Evolutionary conservation across 2,113 vertebrate species (phyloP).

Genomic region (Hypocryptadius cinnamomeus): DNA sequence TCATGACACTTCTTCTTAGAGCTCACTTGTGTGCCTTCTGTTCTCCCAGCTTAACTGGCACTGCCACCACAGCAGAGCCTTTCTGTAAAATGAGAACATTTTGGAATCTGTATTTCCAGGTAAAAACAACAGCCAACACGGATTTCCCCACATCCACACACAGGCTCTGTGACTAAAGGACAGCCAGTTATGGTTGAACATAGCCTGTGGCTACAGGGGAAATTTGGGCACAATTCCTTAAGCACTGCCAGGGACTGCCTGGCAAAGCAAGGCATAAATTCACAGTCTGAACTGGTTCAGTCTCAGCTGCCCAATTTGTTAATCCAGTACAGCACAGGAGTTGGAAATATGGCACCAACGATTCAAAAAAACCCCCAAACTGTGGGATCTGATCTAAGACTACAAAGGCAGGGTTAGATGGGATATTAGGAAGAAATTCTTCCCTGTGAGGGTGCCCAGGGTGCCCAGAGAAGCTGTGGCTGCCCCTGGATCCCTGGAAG

Average conservation of each 20-base stretch:
- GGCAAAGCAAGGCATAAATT: background rate
- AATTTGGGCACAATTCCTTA: background rate
- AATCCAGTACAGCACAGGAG: background rate
- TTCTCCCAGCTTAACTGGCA: background rate
- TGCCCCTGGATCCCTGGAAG: background rate
- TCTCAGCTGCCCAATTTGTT: background rate
- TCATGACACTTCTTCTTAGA: background rate
- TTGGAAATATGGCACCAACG: accelerated
- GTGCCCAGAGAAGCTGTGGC: background rate
- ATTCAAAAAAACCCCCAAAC: background rate
- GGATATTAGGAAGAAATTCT: background rate
- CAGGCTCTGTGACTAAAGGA: background rate
- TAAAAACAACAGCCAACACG: background rate
- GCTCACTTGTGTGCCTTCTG: background rate
- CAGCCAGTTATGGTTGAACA: accelerated
- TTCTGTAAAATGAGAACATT: background rate
- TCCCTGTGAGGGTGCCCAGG: background rate
- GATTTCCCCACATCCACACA: accelerated
- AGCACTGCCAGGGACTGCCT: background rate
- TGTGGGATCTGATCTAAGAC: background rate
- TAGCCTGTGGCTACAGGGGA: background rate
- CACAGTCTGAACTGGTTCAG: background rate
- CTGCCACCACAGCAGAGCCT: background rate
- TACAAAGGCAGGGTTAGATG: background rate
- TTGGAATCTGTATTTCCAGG: background rate